Percentiles rank a stretch among this genome's conserved stretches.
Conservation (phyloP, 2,113 vertebrate genomes). For the Pygoscelis adeliae region DNA sequence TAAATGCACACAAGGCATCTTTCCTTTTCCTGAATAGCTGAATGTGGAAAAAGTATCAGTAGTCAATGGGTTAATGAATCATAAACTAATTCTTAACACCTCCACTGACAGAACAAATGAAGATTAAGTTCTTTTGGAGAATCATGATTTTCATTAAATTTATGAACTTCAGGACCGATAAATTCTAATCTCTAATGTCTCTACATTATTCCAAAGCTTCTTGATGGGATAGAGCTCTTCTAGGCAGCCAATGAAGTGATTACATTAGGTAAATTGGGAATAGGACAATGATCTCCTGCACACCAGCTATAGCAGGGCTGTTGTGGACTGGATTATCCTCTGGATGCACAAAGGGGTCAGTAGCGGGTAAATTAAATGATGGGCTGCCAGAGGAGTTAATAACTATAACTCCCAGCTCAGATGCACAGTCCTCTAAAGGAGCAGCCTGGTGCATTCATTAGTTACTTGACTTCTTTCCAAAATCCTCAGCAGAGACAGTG, state of each 20-base stretch:
- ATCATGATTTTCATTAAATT: slow-evolving; percentile 55
- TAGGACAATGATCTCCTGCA: slow-evolving; percentile 21
- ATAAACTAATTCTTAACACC: neutral
- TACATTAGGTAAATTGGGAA: slow-evolving; percentile 50
- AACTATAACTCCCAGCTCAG: slow-evolving; percentile 30
- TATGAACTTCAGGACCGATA: slow-evolving; percentile 57
- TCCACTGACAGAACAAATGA: slow-evolving; percentile 24
- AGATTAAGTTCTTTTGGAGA: slow-evolving; percentile 9
- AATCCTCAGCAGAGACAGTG: neutral
- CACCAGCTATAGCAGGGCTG: neutral
- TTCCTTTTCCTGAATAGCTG: neutral
- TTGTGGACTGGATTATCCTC: neutral
- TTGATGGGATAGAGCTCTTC: slow-evolving; percentile 23
- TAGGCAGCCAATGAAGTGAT: slow-evolving; percentile 31
- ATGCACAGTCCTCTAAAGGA: neutral
- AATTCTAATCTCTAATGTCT: slow-evolving; percentile 67
- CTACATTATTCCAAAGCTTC: slow-evolving; percentile 46
- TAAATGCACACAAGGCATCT: neutral
- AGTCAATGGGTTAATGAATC: slow-evolving; percentile 32
- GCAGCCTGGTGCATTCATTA: slow-evolving; percentile 4
- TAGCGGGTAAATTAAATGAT: slow-evolving; percentile 31
- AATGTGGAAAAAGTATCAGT: neutral
- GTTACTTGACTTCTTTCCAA: slow-evolving; percentile 19
- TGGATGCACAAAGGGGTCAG: neutral
- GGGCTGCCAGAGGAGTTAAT: slow-evolving; percentile 39